phyloP scores from a whole-genome alignment of 1,140 invertebrate species.

The Drosophila navojoa region DNA sequence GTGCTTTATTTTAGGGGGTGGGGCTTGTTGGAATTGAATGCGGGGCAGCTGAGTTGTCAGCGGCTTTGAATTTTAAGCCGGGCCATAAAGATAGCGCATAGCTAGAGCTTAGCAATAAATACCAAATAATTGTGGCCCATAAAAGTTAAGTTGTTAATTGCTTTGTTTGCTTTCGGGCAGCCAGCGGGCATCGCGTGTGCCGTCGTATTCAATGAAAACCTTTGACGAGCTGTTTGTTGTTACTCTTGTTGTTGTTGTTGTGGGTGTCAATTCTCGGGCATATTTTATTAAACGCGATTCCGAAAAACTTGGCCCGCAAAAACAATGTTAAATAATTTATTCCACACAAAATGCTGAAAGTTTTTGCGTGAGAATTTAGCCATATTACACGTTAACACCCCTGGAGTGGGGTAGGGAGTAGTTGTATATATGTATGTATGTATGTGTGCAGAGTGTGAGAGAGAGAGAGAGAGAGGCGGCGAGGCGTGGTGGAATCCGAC shows the following conservation, averaged over 20 bases:
- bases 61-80: conserved; percentile 59
- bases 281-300: conserved; percentile 55
- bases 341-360: conserved; percentile 59
- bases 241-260: conserved; percentile 32
- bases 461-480: neutral
- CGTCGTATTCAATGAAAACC: conserved; percentile 36
- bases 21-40: conserved; percentile 9
- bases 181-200: conserved; percentile 53
- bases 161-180: conserved; percentile 32
- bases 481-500: conserved; percentile 10
- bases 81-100: conserved; percentile 57
- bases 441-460: neutral
- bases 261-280: conserved; percentile 62
- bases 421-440: neutral
- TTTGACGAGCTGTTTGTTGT: conserved; percentile 55
- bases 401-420: neutral
- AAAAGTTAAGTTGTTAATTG: conserved; percentile 81
- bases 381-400: conserved; percentile 62
- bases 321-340: conserved; percentile 81
- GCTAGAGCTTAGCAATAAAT: conserved; percentile 71
- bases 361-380: conserved; percentile 75
- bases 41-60: conserved; percentile 38
- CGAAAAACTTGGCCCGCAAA: conserved; percentile 47
- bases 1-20: neutral
- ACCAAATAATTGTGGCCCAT: conserved; percentile 77